phyloP scores from a whole-genome alignment of 2,797 vertebrate species.

The Macroramphosus scolopax region DNA sequence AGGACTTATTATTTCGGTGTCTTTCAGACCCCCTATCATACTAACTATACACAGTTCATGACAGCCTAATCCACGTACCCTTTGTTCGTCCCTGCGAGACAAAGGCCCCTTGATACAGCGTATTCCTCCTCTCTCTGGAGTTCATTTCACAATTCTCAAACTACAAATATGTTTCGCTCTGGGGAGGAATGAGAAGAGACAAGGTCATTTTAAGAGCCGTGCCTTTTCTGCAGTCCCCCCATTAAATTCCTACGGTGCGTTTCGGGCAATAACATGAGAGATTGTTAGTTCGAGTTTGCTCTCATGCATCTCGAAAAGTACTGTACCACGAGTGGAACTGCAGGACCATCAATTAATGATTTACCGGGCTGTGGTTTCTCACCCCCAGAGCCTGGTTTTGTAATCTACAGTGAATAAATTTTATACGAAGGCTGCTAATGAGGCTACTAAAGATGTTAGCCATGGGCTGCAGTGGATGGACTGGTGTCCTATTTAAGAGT shows the following conservation, averaged over 20 bases:
- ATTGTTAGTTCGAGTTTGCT: constrained; percentile 40
- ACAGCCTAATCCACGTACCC: constrained; percentile 54
- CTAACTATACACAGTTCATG: constrained; percentile 38
- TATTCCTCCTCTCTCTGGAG: neutral
- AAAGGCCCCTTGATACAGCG: constrained; percentile 34
- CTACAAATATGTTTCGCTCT: constrained; percentile 32
- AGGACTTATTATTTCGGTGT: constrained; percentile 49
- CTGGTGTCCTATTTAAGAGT: constrained; percentile 64
- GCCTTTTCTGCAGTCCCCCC: constrained; percentile 6
- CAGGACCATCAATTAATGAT: constrained; percentile 74
- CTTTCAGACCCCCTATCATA: constrained; percentile 54
- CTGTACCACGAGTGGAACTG: constrained; percentile 39
- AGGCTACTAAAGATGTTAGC: constrained; percentile 66
- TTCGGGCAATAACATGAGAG: constrained; percentile 23
- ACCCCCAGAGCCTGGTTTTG: constrained; percentile 67
- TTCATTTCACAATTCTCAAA: constrained; percentile 36
- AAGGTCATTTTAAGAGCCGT: constrained; percentile 41
- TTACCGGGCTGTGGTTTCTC: constrained; percentile 62
- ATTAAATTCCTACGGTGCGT: constrained; percentile 20
- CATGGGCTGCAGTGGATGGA: constrained; percentile 54
- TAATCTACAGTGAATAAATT: constrained; percentile 69
- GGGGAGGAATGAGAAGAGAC: constrained; percentile 33
- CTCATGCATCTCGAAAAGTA: constrained; percentile 38
- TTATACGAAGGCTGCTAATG: constrained; percentile 73
- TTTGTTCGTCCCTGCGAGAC: constrained; percentile 49